Evolutionary conservation across 2,888 invertebrate species (phyloP).

Genomic region (Spodoptera picta): DNA sequence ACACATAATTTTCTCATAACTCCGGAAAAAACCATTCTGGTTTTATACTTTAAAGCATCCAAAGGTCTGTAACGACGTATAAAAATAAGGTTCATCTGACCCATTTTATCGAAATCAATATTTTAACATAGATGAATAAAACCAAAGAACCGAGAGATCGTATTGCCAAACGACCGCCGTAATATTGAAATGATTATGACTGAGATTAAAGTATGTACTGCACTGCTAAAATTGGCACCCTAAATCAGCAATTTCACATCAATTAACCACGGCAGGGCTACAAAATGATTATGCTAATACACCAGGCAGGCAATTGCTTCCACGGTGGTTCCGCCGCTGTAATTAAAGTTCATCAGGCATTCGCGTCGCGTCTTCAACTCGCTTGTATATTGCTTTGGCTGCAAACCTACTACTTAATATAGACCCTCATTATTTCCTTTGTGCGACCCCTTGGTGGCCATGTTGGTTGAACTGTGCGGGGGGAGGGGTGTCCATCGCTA

Average conservation of each 20-base stretch:
- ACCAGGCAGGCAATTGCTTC: constrained; percentile 75
- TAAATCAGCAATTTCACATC: constrained; percentile 72
- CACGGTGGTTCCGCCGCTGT: constrained; percentile 69
- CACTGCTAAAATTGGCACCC: constrained; percentile 48
- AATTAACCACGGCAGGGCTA: constrained; percentile 69
- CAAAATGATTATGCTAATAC: constrained; percentile 80
- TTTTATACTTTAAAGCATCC: constrained; percentile 58
- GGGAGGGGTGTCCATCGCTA: constrained; percentile 51
- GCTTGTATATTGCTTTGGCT: constrained; percentile 69
- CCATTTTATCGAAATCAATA: constrained; percentile 47
- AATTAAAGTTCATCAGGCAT: constrained; percentile 80
- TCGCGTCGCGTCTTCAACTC: constrained; percentile 71
- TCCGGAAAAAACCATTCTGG: constrained; percentile 57
- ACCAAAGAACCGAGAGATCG: constrained; percentile 29
- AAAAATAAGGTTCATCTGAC: constrained; percentile 44
- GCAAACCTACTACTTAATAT: constrained; percentile 63
- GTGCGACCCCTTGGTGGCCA: constrained; percentile 54
- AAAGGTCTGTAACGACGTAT: constrained; percentile 33
- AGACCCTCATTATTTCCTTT: constrained; percentile 59
- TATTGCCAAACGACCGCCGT: constrained; percentile 39
- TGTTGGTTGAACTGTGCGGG: constrained; percentile 41
- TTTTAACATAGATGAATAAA: constrained; percentile 45
- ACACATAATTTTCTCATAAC: constrained; percentile 67
- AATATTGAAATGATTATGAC: constrained; percentile 49
- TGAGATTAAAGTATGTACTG: constrained; percentile 50